Conservation (phyloP, 2,888 invertebrate genomes). For the Cephus pygmeus region DNA sequence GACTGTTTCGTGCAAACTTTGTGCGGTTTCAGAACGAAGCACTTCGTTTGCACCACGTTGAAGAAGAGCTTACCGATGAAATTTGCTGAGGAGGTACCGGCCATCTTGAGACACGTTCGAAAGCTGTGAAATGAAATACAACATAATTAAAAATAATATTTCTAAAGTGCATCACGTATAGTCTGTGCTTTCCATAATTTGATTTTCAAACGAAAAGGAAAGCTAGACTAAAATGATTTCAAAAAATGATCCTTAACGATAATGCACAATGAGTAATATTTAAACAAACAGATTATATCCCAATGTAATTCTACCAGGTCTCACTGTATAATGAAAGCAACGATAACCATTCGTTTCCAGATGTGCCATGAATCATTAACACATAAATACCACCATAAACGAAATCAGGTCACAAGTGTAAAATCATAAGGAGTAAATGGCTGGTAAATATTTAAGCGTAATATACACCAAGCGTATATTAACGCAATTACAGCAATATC, state of each 20-base stretch:
- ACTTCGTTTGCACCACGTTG: constrained; percentile 94
- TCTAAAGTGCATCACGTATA: background rate
- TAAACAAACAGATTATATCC: background rate
- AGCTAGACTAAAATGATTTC: background rate
- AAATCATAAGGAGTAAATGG: background rate
- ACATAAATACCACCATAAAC: background rate
- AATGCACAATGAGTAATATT: background rate
- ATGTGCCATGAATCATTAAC: background rate
- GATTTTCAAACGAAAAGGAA: background rate
- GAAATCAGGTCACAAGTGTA: background rate
- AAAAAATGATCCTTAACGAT: background rate
- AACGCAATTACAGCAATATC: background rate
- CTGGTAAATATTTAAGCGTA: background rate
- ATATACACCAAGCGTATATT: background rate
- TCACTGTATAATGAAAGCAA: background rate
- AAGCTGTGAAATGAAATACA: constrained; percentile 75
- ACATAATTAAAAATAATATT: background rate
- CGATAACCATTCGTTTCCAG: background rate
- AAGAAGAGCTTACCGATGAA: constrained; percentile 94
- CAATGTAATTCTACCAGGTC: background rate
- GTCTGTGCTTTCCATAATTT: background rate
- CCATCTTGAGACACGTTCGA: constrained; percentile 90
- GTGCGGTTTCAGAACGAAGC: constrained; percentile 86
- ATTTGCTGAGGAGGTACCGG: constrained; percentile 86
- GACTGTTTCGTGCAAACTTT: constrained; percentile 80